phyloP scores from a whole-genome alignment of 2,113 vertebrate genomes.

The Brienomyrus brachyistius region DNA sequence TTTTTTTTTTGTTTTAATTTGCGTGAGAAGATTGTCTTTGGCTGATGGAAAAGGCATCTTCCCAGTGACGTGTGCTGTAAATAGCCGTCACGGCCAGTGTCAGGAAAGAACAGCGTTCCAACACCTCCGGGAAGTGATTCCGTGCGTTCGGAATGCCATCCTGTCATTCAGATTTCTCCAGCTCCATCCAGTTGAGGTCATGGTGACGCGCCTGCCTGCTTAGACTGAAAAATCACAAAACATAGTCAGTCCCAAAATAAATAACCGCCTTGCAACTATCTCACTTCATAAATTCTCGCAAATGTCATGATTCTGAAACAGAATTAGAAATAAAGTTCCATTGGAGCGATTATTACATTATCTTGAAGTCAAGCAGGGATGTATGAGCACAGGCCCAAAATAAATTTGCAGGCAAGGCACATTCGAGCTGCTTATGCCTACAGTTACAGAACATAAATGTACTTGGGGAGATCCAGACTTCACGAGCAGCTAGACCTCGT shows the following conservation, averaged over 20 bases:
- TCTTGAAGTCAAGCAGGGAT: neutral
- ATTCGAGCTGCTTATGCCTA: conserved; percentile 21
- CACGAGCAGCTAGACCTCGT: conserved; percentile 44
- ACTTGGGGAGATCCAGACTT: conserved; percentile 28
- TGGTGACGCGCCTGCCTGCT: neutral
- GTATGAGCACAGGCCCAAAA: neutral
- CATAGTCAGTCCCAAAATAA: neutral
- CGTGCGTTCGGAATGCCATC: neutral
- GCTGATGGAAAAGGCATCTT: conserved; percentile 8
- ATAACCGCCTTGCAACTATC: neutral
- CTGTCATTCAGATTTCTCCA: neutral
- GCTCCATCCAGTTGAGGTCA: neutral
- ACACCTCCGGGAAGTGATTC: neutral
- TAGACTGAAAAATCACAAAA: neutral
- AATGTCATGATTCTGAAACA: neutral
- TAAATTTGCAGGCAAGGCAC: conserved; percentile 24
- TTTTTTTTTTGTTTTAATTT: neutral
- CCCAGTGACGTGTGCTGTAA: neutral
- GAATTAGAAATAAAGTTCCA: neutral
- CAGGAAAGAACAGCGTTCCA: neutral
- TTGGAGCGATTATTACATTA: neutral
- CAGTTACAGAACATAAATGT: conserved; percentile 27
- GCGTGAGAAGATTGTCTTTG: neutral
- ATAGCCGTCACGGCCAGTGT: neutral
- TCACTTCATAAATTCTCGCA: neutral